phyloP scores from a whole-genome alignment of 2,888 invertebrate species.

The Ferdinandea cuprea region DNA sequence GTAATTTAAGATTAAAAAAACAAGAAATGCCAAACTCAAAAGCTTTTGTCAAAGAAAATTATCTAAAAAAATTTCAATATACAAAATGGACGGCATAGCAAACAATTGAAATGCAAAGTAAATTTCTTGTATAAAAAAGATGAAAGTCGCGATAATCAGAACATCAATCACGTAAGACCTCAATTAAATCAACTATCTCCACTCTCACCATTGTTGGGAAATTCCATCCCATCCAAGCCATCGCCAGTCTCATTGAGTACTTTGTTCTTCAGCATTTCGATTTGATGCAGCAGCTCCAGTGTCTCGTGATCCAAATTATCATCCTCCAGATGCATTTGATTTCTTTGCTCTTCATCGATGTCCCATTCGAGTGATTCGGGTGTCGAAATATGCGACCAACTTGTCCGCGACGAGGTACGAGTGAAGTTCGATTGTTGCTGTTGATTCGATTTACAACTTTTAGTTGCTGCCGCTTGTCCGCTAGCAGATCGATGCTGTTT shows the following conservation, averaged over 20 bases:
- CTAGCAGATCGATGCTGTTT: constrained; percentile 47
- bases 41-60: too few relatives aligned
- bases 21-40: not conserved
- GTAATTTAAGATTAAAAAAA: too few relatives aligned
- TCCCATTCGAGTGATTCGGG: constrained; percentile 89
- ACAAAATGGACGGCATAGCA: constrained; percentile 65
- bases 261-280: constrained; percentile 87
- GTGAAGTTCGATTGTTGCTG: constrained; percentile 75
- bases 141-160: not conserved
- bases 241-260: constrained; percentile 87
- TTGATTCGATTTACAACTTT: constrained; percentile 73
- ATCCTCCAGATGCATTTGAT: constrained; percentile 82
- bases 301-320: constrained; percentile 86
- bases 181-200: constrained; percentile 63
- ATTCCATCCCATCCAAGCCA: constrained; percentile 77
- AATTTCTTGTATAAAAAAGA: constrained; percentile 15
- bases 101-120: constrained; percentile 22
- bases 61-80: too few relatives aligned
- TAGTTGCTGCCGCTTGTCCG: constrained; percentile 53
- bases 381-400: constrained; percentile 86
- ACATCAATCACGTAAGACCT: not conserved
- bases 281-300: constrained; percentile 86
- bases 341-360: constrained; percentile 84
- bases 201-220: constrained; percentile 42
- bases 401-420: constrained; percentile 82